phyloP scores from a whole-genome alignment of 2,888 invertebrate species.

The Leptopilina myrica region DNA sequence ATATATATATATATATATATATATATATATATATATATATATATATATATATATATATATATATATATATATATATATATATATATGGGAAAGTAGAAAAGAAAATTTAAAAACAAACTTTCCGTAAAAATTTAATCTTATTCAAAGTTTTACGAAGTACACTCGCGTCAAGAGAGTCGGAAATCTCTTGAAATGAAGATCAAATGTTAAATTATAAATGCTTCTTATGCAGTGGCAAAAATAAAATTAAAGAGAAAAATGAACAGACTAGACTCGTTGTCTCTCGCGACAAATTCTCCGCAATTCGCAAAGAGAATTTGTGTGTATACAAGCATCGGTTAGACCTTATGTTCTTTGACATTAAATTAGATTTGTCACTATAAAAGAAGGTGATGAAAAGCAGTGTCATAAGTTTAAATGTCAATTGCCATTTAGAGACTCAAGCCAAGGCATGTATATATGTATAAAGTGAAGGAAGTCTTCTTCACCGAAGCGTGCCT shows the following conservation, averaged over 20 bases:
- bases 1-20: too few relatives aligned
- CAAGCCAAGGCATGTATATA: not conserved
- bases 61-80: too few relatives aligned
- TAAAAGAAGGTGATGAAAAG: conserved; percentile 24
- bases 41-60: too few relatives aligned
- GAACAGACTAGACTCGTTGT: not conserved
- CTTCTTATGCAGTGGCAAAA: not conserved
- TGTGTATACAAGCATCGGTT: conserved; percentile 18
- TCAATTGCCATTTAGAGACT: conserved; percentile 11
- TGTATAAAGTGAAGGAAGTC: not conserved
- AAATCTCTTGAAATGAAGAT: conserved; percentile 5
- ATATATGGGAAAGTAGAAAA: too few relatives aligned
- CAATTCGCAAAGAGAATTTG: conserved; percentile 34
- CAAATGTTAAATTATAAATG: conserved; percentile 15
- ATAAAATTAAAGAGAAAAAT: conserved; percentile 19
- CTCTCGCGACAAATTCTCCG: not conserved
- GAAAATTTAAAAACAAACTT: too few relatives aligned
- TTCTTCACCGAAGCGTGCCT: conserved; percentile 28
- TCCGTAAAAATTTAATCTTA: too few relatives aligned
- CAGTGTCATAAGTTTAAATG: not conserved
- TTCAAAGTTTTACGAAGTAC: too few relatives aligned
- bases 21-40: too few relatives aligned
- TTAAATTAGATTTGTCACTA: conserved; percentile 19
- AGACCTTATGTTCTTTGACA: conserved; percentile 7
- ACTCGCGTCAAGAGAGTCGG: not conserved